Conservation (phyloP, 2,888 invertebrate species). For the Galerucella nymphaeae region DNA sequence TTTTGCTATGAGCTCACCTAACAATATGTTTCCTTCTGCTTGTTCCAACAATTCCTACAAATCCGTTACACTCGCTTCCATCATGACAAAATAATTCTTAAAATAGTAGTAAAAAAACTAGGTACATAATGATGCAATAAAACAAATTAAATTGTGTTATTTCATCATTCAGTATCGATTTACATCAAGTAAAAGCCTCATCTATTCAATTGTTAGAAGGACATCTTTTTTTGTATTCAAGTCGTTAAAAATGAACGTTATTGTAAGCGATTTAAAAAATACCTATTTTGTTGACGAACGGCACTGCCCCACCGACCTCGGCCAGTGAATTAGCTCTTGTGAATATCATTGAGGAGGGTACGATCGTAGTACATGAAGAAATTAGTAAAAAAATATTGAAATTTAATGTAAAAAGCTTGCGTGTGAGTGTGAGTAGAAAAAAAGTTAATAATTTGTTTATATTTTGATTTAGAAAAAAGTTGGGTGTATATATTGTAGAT, state of each 20-base stretch:
- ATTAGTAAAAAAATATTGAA: slow-evolving; percentile 50
- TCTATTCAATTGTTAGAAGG: too few relatives aligned
- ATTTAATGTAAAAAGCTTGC: slow-evolving; percentile 56
- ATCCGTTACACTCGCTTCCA: neutral
- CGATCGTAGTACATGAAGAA: slow-evolving; percentile 60
- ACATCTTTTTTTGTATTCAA: too few relatives aligned
- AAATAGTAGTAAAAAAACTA: neutral
- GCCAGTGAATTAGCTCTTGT: slow-evolving; percentile 58
- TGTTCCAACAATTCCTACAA: neutral
- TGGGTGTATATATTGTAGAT: slow-evolving; percentile 51
- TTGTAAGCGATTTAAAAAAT: slow-evolving; percentile 13
- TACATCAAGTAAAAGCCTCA: too few relatives aligned
- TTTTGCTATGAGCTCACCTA: neutral
- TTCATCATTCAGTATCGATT: too few relatives aligned
- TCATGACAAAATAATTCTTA: neutral
- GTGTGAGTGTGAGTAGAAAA: slow-evolving; percentile 51
- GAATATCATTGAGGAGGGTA: slow-evolving; percentile 64
- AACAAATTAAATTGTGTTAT: too few relatives aligned
- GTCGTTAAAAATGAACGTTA: too few relatives aligned
- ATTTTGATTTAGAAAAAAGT: slow-evolving; percentile 45
- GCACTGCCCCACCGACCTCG: slow-evolving; percentile 57
- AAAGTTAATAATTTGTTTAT: slow-evolving; percentile 43
- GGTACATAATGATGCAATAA: too few relatives aligned
- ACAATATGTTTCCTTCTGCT: neutral
- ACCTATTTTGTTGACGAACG: slow-evolving; percentile 24